phyloP scores from a whole-genome alignment of 1,140 invertebrate genomes.

The Drusus annulatus region DNA sequence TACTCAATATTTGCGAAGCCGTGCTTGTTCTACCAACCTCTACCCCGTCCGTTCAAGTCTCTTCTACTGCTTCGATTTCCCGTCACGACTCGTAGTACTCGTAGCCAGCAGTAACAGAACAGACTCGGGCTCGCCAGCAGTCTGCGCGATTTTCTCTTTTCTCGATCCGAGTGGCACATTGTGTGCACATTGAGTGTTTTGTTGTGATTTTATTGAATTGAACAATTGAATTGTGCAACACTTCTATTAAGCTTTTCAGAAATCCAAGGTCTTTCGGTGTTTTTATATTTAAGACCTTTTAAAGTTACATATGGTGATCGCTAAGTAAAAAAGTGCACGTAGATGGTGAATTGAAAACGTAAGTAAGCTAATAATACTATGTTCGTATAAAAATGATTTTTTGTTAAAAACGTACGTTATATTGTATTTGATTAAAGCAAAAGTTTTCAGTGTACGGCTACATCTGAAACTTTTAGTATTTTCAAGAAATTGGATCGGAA shows the following conservation, averaged over 20 bases:
- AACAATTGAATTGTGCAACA: conserved; percentile 5
- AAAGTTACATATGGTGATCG: no score
- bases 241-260: neutral
- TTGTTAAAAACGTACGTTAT: no score
- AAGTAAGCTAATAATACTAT: no score
- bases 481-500: no score
- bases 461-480: no score
- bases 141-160: neutral
- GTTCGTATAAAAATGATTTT: no score
- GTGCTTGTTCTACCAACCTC: neutral
- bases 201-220: neutral
- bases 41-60: neutral
- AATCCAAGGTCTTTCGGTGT: neutral
- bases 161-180: neutral
- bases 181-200: conserved; percentile 6
- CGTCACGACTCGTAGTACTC: neutral
- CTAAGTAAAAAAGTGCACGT: no score
- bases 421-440: no score
- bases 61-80: conserved; percentile 1
- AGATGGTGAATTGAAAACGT: no score
- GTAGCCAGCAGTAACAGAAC: neutral
- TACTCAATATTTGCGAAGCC: neutral
- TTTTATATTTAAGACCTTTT: no score
- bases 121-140: neutral
- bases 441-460: no score